Base-by-base conservation (phyloP, 2,113 vertebrate species). In the Riparia riparia region DNA sequence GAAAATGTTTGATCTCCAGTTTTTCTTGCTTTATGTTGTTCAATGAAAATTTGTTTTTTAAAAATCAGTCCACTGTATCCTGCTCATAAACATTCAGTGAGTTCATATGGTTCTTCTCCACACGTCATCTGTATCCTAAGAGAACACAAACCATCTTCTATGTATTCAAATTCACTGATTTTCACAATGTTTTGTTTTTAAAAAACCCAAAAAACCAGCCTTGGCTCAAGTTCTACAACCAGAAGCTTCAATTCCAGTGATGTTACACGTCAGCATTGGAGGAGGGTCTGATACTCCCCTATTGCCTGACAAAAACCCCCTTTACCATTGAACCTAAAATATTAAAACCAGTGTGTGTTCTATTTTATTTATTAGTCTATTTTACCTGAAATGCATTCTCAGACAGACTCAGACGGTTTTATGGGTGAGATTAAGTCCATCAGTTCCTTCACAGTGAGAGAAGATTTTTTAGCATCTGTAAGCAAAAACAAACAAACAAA, bases 51-150 rank as follows among this genome's bases (percentile, higher is more conserved):
- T 31, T 7, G 3, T 1, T 69, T 68, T 89, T 51, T 9, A 0
- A n/a, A 51, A 89, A 89, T 73, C 28, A 57, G 54, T 85, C 12
- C 53, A 41, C 26, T 54, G 25, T 64, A 34, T 57, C 34, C 32
- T 47, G 32, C 32, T 81, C 37, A 15, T 17, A 79, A 39, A 20
- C 25, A 82, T 49, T 57, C 19, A 57, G 20, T 41, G 44, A 5
- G 0, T 58, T 88, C 20, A 15, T 6, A 39, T 2, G 5, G 7
- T 50, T 19, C 37, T 53, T 80, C 61, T 53, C 26, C 25, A 37
- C 2, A 2, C 0, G 0, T 45, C 16, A 54, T 41, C 32, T 63
- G 14, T 54, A 39, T 19, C 63, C 34, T 18, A 37, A 25, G 39
- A 78, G 25, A 63, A 58, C n/a, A 57, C 15, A 44, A 45, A 34